Base-by-base conservation (phyloP, 2,797 vertebrate species). In the Lycodopsis pacificus region DNA sequence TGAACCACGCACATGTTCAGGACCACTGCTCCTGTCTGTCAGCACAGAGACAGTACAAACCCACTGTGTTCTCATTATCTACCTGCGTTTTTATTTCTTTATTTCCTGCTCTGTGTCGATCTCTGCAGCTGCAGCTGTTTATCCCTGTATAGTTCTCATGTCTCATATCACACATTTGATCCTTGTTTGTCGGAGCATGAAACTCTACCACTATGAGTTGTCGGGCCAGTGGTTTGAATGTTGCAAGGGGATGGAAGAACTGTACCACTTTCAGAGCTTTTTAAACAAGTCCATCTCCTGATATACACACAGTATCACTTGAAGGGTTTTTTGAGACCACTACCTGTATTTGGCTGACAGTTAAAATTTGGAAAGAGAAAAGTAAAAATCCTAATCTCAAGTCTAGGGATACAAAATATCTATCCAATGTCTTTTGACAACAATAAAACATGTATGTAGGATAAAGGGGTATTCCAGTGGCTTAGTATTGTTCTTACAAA, bases 1-100 rank as follows among this genome's bases (percentile, higher is more conserved):
- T 89, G 87, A 92, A 93, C 90, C 86, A 77, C 76, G 48, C 81
- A 89, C 84, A 89, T 63, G 93, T 90, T 93, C 86, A 76, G 90
- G 87, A 84, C 80, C 79, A 25, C 51, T 78, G 91, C 86, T 82
- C 77, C 88, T 92, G 89, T 89, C 92, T 85, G 86, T 93, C 91
- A 90, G 64, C 73, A 3, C 42, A 25, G 57, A 87, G 75, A 67
- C 79, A 32, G 46, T 62, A 62, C 85, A 89, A 87, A 84, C 82
- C 88, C 80, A 44, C 85, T 59, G 86, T 88, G 87, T 89, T 90
- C 89, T 92, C 89, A 88, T 91, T 90, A 89, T 90, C 89, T 79
- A 81, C 83, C 83, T 72, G 79, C 34, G 40, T 42, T 72, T 85
- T 63, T 53, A 32, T 82, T 49, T n/a, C 54, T 68, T n/a, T 65